Base-by-base conservation (phyloP, 2,888 invertebrate genomes). In the Dynastes tityus region DNA sequence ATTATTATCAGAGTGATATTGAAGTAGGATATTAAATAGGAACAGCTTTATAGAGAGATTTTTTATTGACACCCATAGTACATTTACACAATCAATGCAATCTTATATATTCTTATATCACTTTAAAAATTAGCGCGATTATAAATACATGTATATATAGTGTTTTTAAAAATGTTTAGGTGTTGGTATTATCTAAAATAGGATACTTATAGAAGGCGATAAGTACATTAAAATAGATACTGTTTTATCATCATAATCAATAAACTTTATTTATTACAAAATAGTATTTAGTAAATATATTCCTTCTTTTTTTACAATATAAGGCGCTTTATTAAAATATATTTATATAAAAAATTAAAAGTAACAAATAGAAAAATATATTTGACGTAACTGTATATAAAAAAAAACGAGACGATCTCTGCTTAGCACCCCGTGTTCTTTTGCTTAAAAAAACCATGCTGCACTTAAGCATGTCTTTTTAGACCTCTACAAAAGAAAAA, bases 201-300 rank as follows among this genome's bases (percentile, higher is more conserved):
- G 16, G 22, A 58, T 58, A 22, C 22, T 16, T 58, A 53, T 58
- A 58, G 22, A 22, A 58, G 55, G 55, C n/a, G 55, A 64, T 64
- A 64, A 37, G 37, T 64, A 64, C 64, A 64, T 64, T 64, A 32
- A 64, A 64, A 64, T 64, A 64, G 11, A 64, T 64, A 9, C 16
- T 32, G 13, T 37, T 64, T 64, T 37, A 64, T 64, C n/a, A 16
- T 64, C 27, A 27, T 58, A 58, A 58, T 58, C 55, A 58, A 58
- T 58, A 58, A 58, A 58, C 32, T 64, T 64, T 37, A 16, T 64
- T 64, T 64, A 64, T 64, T 64, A 64, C 64, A 64, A 64, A 64
- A 64, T 64, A 64, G 64, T 32, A 64, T 64, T 64, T 64, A 64
- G 13, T 32, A 64, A 64, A 64, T 64, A 27, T 64, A 64, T 32